Evolutionary conservation across 2,888 invertebrate species (phyloP), one percentile per base, ranked within the genome.

Genomic region (Zaprionus obscuricornis): DNA sequence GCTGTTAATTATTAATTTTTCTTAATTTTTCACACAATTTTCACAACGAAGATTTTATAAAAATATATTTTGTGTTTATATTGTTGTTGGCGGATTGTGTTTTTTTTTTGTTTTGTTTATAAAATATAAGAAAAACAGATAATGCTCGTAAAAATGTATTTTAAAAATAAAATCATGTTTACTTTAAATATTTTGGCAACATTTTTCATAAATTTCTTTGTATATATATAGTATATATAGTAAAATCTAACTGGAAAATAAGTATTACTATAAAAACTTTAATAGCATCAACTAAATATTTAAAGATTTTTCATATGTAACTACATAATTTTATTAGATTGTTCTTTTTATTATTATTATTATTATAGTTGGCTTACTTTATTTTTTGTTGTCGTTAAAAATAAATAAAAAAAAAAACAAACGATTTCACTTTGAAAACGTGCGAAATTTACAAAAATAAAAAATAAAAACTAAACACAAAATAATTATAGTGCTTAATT

Each of bases 371-470:
- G 34, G 60, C 54, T 66, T 60, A 54, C 52, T 47, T 52, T 65
- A n/a, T n/a, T n/a, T n/a, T n/a, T n/a, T n/a, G n/a, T 58, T 52
- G 1, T 6, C 18, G 31, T 31, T 13, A 16, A 20, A 11, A 20
- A 27, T 40, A 18, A 47, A 45, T 34, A 10, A 17, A 8, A 6
- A 16, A 36, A 17, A 22, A 50, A 31, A 42, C 18, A 24, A 24
- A 29, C 46, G 40, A 66, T 68, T 68, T 71, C 72, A 59, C 72
- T 71, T 66, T 34, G 24, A 22, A 37, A 66, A 52, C 56, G 51
- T 52, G 31, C 50, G 40, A 45, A 43, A 56, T 56, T n/a, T n/a
- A n/a, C n/a, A n/a, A n/a, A n/a, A n/a, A n/a, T n/a, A n/a, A n/a
- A n/a, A n/a, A n/a, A n/a, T n/a, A n/a, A n/a, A n/a, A n/a, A n/a